Conservation (phyloP, 2,888 invertebrate species). For the Spialia ferax region DNA sequence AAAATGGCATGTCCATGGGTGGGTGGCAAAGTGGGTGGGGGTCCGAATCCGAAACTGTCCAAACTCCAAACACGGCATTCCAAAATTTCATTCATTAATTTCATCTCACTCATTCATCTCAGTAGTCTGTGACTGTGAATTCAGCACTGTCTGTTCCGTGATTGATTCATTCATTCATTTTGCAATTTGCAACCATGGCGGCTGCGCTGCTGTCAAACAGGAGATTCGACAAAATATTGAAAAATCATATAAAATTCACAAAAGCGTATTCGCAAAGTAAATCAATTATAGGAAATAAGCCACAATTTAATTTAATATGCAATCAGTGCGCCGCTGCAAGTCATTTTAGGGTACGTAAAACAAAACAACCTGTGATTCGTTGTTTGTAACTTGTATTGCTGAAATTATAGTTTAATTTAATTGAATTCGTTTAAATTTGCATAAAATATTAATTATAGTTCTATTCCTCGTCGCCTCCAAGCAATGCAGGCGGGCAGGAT, state of each 20-base stretch:
- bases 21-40: too few species aligned
- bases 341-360: slow-evolving; percentile 66
- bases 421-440: background rate
- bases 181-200: slow-evolving; percentile 67
- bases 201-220: slow-evolving; percentile 72
- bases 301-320: slow-evolving; percentile 63
- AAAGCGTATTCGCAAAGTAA: slow-evolving; percentile 57
- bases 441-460: slow-evolving; percentile 60
- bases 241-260: slow-evolving; percentile 67
- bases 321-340: slow-evolving; percentile 72
- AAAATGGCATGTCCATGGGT: too few species aligned
- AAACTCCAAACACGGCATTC: too few species aligned
- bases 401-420: slow-evolving; percentile 14
- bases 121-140: too few species aligned
- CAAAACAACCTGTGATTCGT: slow-evolving; percentile 37
- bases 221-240: slow-evolving; percentile 71
- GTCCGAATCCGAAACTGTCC: too few species aligned
- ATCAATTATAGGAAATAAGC: slow-evolving; percentile 65
- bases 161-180: too few species aligned
- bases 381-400: slow-evolving; percentile 25
- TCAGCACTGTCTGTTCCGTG: too few species aligned
- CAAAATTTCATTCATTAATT: too few species aligned
- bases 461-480: slow-evolving; percentile 65
- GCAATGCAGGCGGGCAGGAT: slow-evolving; percentile 60
- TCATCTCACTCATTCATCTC: background rate